Evolutionary conservation across 1,140 invertebrate genomes (phyloP).

Genomic region (Drosophila rufa): DNA sequence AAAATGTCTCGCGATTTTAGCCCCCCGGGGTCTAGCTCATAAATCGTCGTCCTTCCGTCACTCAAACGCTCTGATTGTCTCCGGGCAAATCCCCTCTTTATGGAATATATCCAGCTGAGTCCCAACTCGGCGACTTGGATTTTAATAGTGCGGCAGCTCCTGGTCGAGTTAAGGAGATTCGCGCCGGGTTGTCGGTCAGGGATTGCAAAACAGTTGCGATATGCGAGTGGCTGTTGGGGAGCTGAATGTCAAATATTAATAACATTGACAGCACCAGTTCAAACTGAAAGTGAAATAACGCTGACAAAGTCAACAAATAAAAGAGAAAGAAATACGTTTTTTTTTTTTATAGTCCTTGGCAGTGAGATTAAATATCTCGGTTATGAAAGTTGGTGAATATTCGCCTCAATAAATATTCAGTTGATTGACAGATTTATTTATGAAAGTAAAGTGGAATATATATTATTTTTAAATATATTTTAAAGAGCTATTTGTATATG

Average conservation of each 20-base stretch:
- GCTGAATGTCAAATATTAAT: slow-evolving; percentile 50
- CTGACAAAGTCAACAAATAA: slow-evolving; percentile 16
- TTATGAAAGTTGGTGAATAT: slow-evolving; percentile 1
- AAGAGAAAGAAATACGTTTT: not conserved
- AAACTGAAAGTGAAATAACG: slow-evolving; percentile 15
- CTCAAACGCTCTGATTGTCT: slow-evolving; percentile 42
- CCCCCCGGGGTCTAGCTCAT: slow-evolving; percentile 55
- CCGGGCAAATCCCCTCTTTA: slow-evolving; percentile 4
- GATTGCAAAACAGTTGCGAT: slow-evolving; percentile 48
- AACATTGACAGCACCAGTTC: slow-evolving; percentile 57
- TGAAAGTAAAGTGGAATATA: not conserved
- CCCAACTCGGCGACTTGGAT: slow-evolving; percentile 36
- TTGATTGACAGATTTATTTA: no score
- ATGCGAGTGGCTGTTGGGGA: not conserved
- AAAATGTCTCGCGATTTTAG: slow-evolving; percentile 61
- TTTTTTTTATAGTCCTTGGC: not conserved
- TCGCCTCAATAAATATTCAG: no score
- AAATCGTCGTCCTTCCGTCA: slow-evolving; percentile 76
- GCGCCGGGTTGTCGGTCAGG: slow-evolving; percentile 25
- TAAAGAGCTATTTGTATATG: not conserved
- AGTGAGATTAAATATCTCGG: not conserved
- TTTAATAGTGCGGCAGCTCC: slow-evolving; percentile 43
- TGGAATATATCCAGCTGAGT: slow-evolving; percentile 22
- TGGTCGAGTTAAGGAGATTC: slow-evolving; percentile 28
- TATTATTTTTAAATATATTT: not conserved